These are phyloP conservation scores for Raja brachyura DNA, from an alignment of 2,113 vertebrate species.

Conservation along the genomic window DNA sequence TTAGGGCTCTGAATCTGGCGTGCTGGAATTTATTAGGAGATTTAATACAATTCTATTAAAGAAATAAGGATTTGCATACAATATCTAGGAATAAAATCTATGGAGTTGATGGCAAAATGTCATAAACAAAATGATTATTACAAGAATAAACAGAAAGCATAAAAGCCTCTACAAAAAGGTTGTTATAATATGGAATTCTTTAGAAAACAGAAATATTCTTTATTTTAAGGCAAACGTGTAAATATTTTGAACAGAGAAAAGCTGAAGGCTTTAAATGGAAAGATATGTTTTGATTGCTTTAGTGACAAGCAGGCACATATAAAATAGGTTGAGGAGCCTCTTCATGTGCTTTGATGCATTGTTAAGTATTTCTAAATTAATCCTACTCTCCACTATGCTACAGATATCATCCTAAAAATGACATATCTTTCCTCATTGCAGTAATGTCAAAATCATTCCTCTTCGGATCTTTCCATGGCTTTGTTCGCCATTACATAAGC, in stretches of 20 bases:
- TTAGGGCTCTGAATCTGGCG: too few relatives aligned
- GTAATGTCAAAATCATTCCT: background rate
- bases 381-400: background rate
- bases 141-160: background rate
- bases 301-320: background rate
- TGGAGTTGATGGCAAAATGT: background rate
- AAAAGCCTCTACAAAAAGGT: background rate
- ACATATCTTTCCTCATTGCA: background rate
- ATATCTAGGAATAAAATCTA: background rate
- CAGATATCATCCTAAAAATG: background rate
- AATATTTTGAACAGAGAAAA: background rate
- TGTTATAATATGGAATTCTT: background rate
- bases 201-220: background rate
- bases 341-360: background rate
- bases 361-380: background rate
- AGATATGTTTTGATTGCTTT: background rate
- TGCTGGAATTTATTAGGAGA: background rate
- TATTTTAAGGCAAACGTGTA: background rate
- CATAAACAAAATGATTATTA: background rate
- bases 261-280: background rate
- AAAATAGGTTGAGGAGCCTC: background rate
- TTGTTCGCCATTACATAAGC: background rate
- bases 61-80: background rate
- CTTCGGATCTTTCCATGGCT: background rate
- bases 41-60: background rate